These are phyloP conservation scores for Blastobasis lacticolella DNA, from an alignment of 2,888 invertebrate species.

Conservation along the genomic window DNA sequence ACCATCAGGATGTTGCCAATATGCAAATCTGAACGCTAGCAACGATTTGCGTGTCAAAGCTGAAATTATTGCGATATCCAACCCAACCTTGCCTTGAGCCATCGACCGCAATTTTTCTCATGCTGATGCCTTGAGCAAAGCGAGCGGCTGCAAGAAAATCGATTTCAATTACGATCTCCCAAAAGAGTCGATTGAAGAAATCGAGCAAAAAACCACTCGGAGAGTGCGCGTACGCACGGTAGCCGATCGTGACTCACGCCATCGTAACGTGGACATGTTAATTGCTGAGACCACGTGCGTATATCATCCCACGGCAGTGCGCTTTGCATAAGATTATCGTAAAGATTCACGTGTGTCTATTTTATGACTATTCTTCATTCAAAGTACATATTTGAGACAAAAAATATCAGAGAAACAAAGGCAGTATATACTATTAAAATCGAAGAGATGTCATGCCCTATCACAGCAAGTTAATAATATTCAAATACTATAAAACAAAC, in stretches of 20 bases:
- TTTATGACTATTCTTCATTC: background rate
- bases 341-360: slow-evolving; percentile 1
- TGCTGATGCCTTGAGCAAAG: too few species aligned
- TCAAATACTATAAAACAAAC: background rate
- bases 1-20: background rate
- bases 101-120: too few species aligned
- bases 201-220: background rate
- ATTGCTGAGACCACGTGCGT: slow-evolving; percentile 25
- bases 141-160: background rate
- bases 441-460: background rate
- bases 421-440: background rate
- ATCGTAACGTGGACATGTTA: slow-evolving; percentile 42
- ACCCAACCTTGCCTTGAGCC: too few species aligned
- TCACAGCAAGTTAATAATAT: background rate
- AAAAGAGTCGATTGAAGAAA: background rate
- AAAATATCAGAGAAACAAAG: background rate
- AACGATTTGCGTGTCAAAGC: too few species aligned
- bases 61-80: too few species aligned
- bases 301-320: background rate
- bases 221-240: slow-evolving; percentile 27
- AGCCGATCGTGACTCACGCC: slow-evolving; percentile 51
- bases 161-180: background rate
- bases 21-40: background rate
- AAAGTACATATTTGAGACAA: background rate
- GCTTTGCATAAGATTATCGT: slow-evolving; percentile 4